Evolutionary conservation across 2,113 vertebrate species (phyloP).

Genomic region (Cinclus mexicanus): DNA sequence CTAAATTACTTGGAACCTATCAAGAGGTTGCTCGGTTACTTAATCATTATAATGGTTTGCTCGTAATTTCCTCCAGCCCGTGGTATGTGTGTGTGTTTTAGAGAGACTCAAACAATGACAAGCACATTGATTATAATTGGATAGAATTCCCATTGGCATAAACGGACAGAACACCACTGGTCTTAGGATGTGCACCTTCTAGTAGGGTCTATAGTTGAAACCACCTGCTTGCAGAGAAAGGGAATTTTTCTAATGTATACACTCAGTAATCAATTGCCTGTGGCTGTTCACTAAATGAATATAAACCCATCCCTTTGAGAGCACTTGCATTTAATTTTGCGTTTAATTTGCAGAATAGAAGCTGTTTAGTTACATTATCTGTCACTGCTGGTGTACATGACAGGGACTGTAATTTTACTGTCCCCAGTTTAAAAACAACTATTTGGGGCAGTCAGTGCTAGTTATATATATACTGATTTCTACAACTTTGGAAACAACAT

Average conservation of each 20-base stretch:
- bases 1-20: slow-evolving; percentile 23
- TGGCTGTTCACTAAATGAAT: background rate
- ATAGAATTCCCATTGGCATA: background rate
- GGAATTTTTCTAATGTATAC: background rate
- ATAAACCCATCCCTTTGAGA: background rate
- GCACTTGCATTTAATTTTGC: slow-evolving; percentile 29
- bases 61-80: background rate
- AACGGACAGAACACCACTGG: background rate
- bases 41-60: slow-evolving; percentile 2
- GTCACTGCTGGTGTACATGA: background rate
- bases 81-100: background rate
- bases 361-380: background rate
- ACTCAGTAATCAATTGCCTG: background rate
- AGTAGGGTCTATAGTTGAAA: background rate
- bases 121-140: background rate
- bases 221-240: background rate
- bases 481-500: background rate
- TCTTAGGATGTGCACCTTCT: background rate
- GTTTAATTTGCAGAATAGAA: slow-evolving; percentile 23
- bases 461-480: background rate
- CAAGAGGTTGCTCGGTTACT: background rate
- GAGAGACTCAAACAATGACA: background rate
- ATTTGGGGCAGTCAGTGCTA: background rate
- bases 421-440: background rate
- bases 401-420: background rate